Conservation (phyloP, 2,797 vertebrate genomes). For the Alca torda region DNA sequence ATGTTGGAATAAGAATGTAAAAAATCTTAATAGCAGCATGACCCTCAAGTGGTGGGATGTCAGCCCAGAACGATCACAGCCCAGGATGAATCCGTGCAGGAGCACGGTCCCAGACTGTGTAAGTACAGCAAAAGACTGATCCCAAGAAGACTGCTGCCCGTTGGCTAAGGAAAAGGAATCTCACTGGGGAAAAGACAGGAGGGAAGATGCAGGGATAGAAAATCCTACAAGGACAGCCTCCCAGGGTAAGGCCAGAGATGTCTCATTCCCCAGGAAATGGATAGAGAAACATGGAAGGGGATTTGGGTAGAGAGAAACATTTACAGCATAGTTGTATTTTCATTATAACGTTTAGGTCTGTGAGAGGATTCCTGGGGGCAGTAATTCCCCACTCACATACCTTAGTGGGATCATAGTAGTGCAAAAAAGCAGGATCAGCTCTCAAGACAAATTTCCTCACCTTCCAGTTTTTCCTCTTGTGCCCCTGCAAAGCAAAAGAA, state of each 20-base stretch:
- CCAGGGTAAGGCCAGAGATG: not conserved
- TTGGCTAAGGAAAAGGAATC: not conserved
- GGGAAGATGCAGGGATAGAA: not conserved
- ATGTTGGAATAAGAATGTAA: not conserved
- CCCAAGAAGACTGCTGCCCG: not conserved
- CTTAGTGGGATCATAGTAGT: conserved; percentile 93
- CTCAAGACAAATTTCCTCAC: conserved; percentile 93
- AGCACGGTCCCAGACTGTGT: not conserved
- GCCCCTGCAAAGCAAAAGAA: conserved; percentile 80
- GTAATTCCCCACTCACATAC: conserved; percentile 68
- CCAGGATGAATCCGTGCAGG: not conserved
- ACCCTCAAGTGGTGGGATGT: not conserved
- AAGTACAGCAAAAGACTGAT: not conserved
- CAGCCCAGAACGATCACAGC: not conserved
- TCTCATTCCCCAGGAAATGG: not conserved
- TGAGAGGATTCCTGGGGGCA: not conserved
- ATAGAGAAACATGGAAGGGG: not conserved
- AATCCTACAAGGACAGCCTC: not conserved
- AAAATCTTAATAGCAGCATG: not conserved
- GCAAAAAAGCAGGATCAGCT: conserved; percentile 88
- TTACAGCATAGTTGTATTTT: not conserved
- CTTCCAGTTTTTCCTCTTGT: conserved; percentile 97
- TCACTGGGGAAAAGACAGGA: not conserved
- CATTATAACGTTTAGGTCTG: not conserved
- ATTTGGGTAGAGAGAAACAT: not conserved